Evolutionary conservation across 1,140 invertebrate species (phyloP).

Genomic region (Aleiodes sp.): DNA sequence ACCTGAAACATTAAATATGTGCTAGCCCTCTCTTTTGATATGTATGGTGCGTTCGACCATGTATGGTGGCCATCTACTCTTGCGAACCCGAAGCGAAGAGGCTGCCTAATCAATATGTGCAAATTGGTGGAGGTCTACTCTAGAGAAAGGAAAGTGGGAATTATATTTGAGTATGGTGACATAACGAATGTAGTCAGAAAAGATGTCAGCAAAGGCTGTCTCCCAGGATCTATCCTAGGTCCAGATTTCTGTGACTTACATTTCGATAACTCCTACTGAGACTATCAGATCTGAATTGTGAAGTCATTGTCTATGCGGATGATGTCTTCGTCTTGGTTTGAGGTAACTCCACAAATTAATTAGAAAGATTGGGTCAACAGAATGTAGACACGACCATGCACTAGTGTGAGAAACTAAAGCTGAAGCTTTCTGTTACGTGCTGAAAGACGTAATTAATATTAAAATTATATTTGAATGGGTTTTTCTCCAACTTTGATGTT

Average conservation of each 20-base stretch:
- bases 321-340: slow-evolving; percentile 52
- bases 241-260: too few relatives aligned
- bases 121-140: slow-evolving; percentile 52
- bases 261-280: slow-evolving; percentile 49
- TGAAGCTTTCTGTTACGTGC: too few relatives aligned
- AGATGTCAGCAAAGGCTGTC: slow-evolving; percentile 54
- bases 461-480: too few relatives aligned
- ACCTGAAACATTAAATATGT: slow-evolving; percentile 43
- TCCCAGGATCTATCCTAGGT: slow-evolving; percentile 62
- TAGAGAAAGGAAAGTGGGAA: slow-evolving; percentile 35
- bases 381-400: too few relatives aligned
- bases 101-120: slow-evolving; percentile 40
- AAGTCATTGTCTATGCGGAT: slow-evolving; percentile 53
- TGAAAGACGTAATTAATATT: too few relatives aligned
- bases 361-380: slow-evolving; percentile 44
- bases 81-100: slow-evolving; percentile 31
- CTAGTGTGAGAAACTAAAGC: too few relatives aligned
- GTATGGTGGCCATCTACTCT: slow-evolving; percentile 57
- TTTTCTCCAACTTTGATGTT: too few relatives aligned
- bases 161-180: slow-evolving; percentile 29
- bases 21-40: slow-evolving; percentile 54
- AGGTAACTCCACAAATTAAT: slow-evolving; percentile 37
- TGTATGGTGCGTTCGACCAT: slow-evolving; percentile 61
- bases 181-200: slow-evolving; percentile 35
- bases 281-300: slow-evolving; percentile 37